Evolutionary conservation across 2,888 invertebrate species (phyloP), one percentile per base, ranked within the genome.

Genomic region (Campoplex nolae): DNA sequence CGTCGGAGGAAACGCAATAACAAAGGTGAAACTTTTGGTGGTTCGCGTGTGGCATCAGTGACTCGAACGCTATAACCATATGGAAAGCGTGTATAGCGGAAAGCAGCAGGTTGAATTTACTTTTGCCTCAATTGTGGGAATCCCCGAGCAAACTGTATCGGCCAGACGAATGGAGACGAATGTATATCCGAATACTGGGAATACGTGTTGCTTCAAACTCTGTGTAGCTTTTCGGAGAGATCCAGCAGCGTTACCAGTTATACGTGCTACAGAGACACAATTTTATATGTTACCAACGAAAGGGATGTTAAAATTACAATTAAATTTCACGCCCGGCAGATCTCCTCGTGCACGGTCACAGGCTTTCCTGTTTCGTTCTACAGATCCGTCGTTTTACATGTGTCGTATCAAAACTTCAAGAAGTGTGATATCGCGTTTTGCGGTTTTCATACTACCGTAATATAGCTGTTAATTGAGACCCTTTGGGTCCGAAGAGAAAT

Each of bases 281-380:
- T 70, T 23, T 38, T 75, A 56, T 75, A 56, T 67, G 70, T 28
- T 23, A 51, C 28, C 56, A 28, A 38, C 38, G 45, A 18, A 74
- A 74, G 80, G 74, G 75, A 83, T 79, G 83, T 85, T 85, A 85
- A 78, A 85, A 83, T 79, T 76, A 88, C 90, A 91, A 92, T 92
- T 91, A 91, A 92, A 92, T 92, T 90, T 90, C 87, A 90, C 89
- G 88, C 89, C 75, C 88, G 80, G 89, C 70, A 82, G 78, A 87
- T 85, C 81, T 86, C 85, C 79, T 73, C 35, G 67, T n/a, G 65
- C n/a, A 16, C 32, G 76, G n/a, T 45, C 42, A 54, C 71, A 45
- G 45, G 23, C 7, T 80, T 54, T 62, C 65, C 38, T 48, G 76
- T 45, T 35, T 56, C 76, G 54, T 62, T n/a, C n/a, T 56, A 28